These are phyloP conservation scores for Mormyrops boulengeri DNA, from an alignment of 2,797 vertebrate genomes.

Conservation along the genomic window DNA sequence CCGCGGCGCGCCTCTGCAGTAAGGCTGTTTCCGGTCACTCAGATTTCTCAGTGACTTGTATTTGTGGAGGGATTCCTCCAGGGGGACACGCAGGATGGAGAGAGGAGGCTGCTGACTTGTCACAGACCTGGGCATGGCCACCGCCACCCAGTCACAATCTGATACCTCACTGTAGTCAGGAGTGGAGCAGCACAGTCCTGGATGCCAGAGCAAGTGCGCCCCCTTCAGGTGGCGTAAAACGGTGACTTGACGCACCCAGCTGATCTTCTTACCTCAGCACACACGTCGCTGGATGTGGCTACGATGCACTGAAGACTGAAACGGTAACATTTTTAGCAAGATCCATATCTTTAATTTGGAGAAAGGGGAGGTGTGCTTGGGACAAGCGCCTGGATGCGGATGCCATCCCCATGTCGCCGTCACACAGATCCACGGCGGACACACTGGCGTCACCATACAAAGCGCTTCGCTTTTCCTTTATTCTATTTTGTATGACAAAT, in stretches of 20 bases:
- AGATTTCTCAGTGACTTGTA: neutral
- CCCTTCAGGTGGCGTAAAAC: neutral
- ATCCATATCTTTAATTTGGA: slow-evolving; percentile 10
- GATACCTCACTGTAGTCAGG: slow-evolving; percentile 24
- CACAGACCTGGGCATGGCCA: neutral
- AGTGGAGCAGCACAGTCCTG: slow-evolving; percentile 9
- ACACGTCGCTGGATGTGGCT: slow-evolving; percentile 34
- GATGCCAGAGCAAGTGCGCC: neutral
- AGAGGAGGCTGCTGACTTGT: neutral
- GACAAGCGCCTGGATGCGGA: neutral
- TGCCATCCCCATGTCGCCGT: neutral
- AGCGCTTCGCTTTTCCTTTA: neutral
- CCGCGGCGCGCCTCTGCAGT: neutral
- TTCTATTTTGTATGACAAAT: slow-evolving; percentile 24
- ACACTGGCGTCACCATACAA: neutral
- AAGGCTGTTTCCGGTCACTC: neutral
- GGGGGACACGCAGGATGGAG: neutral
- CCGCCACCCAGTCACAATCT: neutral
- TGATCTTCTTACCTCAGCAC: slow-evolving; percentile 43
- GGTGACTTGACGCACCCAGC: neutral
- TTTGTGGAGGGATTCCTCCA: neutral
- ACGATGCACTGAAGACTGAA: slow-evolving; percentile 31
- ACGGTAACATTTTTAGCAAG: slow-evolving; percentile 6
- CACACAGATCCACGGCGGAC: neutral
- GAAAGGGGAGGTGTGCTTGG: neutral